A percentile compares a stretch with the other conserved stretches of the same genome.
Evolutionary conservation across 2,888 invertebrate species (phyloP).

Genomic region (Cheilosia urbana): DNA sequence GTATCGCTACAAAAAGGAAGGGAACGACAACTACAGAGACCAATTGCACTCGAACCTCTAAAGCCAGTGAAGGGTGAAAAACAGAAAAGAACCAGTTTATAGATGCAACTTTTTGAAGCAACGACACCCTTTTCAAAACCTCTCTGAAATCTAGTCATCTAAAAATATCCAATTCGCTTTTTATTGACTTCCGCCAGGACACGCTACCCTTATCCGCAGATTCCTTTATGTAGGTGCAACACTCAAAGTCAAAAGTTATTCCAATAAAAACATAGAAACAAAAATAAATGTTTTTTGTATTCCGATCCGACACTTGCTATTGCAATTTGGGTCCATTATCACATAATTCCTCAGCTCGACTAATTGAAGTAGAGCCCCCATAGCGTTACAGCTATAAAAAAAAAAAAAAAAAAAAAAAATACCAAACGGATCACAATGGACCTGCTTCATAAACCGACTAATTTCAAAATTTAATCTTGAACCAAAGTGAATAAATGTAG

Average conservation of each 20-base stretch:
- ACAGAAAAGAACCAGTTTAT: too few relatives aligned
- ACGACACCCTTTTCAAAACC: too few relatives aligned
- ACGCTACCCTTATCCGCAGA: too few relatives aligned
- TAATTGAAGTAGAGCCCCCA: slow-evolving; percentile 39
- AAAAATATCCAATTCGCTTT: too few relatives aligned
- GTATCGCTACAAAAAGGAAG: too few relatives aligned
- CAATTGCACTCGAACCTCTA: too few relatives aligned
- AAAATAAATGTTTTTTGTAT: background rate
- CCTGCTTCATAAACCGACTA: slow-evolving; percentile 44
- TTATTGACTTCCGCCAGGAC: too few relatives aligned
- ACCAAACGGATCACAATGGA: slow-evolving; percentile 20
- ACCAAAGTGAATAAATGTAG: slow-evolving; percentile 24
- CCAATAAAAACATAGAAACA: background rate
- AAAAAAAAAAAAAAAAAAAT: background rate
- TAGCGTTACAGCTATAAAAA: slow-evolving; percentile 4
- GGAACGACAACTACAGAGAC: too few relatives aligned
- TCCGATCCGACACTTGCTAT: slow-evolving; percentile 17
- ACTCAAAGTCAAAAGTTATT: background rate
- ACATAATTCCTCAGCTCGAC: slow-evolving; percentile 26
- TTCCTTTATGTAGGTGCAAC: too few relatives aligned
- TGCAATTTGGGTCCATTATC: slow-evolving; percentile 36
- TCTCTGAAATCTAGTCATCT: too few relatives aligned
- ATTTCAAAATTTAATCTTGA: slow-evolving; percentile 50
- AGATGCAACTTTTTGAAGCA: too few relatives aligned
- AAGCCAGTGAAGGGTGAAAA: too few relatives aligned